Base-by-base conservation (phyloP, 2,797 vertebrate species). In the Florisuga fusca region DNA sequence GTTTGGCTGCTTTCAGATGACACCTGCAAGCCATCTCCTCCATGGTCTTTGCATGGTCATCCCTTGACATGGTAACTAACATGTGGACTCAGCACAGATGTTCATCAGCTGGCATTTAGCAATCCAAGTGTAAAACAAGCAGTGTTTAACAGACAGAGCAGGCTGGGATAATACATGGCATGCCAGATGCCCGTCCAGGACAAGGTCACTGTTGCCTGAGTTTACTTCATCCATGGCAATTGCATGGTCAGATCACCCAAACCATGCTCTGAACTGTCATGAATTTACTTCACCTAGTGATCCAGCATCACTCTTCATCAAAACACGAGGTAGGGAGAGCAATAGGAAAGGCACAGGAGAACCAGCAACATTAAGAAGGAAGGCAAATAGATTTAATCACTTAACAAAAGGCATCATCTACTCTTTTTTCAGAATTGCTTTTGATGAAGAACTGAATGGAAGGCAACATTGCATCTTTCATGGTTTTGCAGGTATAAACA, bases 121-220 rank as follows among this genome's bases (percentile, higher is more conserved):
- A 67, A 10, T 11, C 15, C 51, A 58, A 26, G 21, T 12, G 31
- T 25, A 18, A 27, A 73, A 17, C 18, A 22, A 69, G 53, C 29
- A n/a, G 8, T 9, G 51, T 50, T 36, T 27, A 14, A 41, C 38
- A 57, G 51, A 46, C 55, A 55, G 11, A 55, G 43, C 43, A 81
- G 80, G 34, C 41, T 64, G 69, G 50, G 27, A 2, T n/a, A 68
- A 26, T 36, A 54, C 1, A 0, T 6, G 16, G 27, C 20, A 18
- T 1, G 3, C 17, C 80, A 71, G 58, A 12, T 25, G 46, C 15
- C 86, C 58, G 16, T 45, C 61, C 76, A 89, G 62, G 29, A 46
- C 73, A 54, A 68, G 31, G 62, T 58, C 46, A 38, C 12, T 29
- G 0, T 4, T 46, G 15, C 43, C 27, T 19, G 18, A 33, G 61